These are phyloP conservation scores for Actias luna DNA, from an alignment of 2,888 invertebrate species.

Conservation along the genomic window DNA sequence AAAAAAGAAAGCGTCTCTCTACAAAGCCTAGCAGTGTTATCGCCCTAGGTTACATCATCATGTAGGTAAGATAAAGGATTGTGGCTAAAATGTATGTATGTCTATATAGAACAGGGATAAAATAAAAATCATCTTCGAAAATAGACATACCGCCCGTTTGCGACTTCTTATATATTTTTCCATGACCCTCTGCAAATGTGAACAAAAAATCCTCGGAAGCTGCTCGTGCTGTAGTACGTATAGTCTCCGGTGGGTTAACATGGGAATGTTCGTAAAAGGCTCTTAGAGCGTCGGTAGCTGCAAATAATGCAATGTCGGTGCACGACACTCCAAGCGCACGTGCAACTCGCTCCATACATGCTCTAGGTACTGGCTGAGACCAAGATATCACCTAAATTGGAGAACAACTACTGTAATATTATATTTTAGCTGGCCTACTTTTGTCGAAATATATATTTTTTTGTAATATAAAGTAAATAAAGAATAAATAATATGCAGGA, in stretches of 20 bases:
- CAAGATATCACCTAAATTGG: constrained; percentile 83
- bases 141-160: constrained; percentile 74
- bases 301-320: constrained; percentile 84
- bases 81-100: too few relatives aligned
- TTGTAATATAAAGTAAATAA: too few relatives aligned
- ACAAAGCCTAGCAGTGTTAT: too few relatives aligned
- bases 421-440: too few relatives aligned
- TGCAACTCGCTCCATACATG: constrained; percentile 81
- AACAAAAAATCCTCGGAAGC: constrained; percentile 81
- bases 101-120: not conserved
- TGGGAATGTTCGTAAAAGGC: constrained; percentile 82
- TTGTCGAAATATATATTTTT: too few relatives aligned
- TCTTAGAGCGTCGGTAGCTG: constrained; percentile 83
- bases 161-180: constrained; percentile 75
- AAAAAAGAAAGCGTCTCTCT: too few relatives aligned
- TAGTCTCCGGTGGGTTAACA: constrained; percentile 77
- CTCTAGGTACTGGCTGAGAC: constrained; percentile 84
- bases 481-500: too few relatives aligned
- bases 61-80: too few relatives aligned
- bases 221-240: constrained; percentile 84
- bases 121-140: not conserved
- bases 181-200: constrained; percentile 70
- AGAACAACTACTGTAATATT: too few relatives aligned
- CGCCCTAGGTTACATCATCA: too few relatives aligned
- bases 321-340: constrained; percentile 82